Base-by-base conservation (phyloP, 2,113 vertebrate genomes). In the Phylloscopus whistleri region DNA sequence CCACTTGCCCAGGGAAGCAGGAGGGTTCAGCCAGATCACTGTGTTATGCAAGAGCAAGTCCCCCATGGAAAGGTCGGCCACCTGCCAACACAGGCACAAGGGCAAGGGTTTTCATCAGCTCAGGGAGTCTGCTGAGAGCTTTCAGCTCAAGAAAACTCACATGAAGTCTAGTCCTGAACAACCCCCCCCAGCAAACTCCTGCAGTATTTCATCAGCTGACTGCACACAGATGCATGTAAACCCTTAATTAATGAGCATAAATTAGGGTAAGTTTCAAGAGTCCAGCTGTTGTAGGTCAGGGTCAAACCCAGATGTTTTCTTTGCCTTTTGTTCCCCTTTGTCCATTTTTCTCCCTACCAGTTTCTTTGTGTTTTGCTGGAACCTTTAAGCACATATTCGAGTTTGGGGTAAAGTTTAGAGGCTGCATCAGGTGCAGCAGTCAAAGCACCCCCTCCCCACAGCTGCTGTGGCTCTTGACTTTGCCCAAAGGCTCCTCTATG, bases 21-120 rank as follows among this genome's bases (percentile, higher is more conserved):
- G 99, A 2, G 99, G 99, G 94, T 99, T 99, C 83, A 99, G 98
- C 99, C 99, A 99, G 39, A 98, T 97, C 90, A 99, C 98, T 1
- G 97, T 99, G 82, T 98, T 99, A 96, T 99, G 99, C 69, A 99
- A 96, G 10, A 99, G 98, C 95, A 99, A 94, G 81, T 99, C 99
- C 2, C 99, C 99, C 99, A 99, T 99, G 16, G 99, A 99, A 95
- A 99, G 98, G 94, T 99, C 99, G 24, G 98, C 99, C 58, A 99
- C 99, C 99, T 99, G 97, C 49, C 84, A 96, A 46, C 41, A 41
- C 41, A 41, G 41, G 41, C 41, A 41, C 41, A 41, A 41, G 41
- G 41, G 13, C 41, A 21, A n/a, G 49, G 41, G 2, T 3, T 63
- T 31, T 16, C 9, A 63, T 39, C 60, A 89, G 60, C 78, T 69